A percentile compares a stretch with the other conserved stretches of the same genome.
Evolutionary conservation across 2,113 vertebrate species (phyloP).

Genomic region (Maccullochella peelii): DNA sequence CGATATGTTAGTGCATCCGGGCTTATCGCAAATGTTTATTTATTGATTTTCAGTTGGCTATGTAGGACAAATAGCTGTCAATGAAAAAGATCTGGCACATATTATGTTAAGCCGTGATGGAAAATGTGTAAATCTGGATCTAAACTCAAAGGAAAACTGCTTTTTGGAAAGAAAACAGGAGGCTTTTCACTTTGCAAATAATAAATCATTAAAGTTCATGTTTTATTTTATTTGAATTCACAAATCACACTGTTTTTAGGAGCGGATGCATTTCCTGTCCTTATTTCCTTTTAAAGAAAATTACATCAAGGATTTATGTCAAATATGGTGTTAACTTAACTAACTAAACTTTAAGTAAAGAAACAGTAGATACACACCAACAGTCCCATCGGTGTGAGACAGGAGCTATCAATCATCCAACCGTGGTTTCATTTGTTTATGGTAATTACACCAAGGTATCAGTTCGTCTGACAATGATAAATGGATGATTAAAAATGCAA

Average conservation of each 20-base stretch:
- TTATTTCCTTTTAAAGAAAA: not conserved
- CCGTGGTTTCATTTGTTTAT: slow-evolving; percentile 34
- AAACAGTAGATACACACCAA: not conserved
- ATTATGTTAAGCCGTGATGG: not conserved
- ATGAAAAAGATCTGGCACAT: no score
- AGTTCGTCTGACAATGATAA: slow-evolving; percentile 14
- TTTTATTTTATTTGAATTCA: not conserved
- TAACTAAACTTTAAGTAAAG: no score
- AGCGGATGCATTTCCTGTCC: not conserved
- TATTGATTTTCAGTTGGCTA: not conserved
- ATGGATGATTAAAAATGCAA: not conserved
- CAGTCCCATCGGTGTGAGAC: not conserved
- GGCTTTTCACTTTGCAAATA: not conserved
- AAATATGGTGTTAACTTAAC: not conserved
- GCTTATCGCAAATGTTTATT: not conserved
- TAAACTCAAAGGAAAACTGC: not conserved
- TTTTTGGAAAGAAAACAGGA: not conserved
- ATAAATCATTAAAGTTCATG: not conserved
- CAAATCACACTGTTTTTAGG: not conserved
- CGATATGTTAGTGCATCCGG: not conserved
- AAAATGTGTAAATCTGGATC: not conserved
- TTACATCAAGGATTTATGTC: not conserved
- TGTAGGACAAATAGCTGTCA: not conserved
- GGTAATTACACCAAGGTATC: slow-evolving; percentile 24
- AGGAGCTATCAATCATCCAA: slow-evolving; percentile 42